Conservation (phyloP, 2,113 vertebrate genomes). For the Myotis brandtii region DNA sequence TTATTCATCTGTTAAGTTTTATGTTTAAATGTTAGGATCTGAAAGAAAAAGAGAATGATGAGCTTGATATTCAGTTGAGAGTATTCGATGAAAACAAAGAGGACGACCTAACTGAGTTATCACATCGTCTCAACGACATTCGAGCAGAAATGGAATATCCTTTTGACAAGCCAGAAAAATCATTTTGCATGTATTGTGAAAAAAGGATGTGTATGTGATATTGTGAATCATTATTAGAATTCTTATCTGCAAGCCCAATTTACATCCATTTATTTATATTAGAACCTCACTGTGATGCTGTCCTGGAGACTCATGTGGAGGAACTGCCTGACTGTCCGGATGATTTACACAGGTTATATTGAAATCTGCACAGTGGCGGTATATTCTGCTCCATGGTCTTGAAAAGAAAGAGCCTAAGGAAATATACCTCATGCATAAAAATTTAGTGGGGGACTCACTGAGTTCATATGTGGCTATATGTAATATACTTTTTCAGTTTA, state of each 20-base stretch:
- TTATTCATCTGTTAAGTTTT: slow-evolving; percentile 60
- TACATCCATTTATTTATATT: slow-evolving; percentile 42
- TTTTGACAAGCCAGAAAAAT: slow-evolving; percentile 84
- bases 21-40: slow-evolving; percentile 89
- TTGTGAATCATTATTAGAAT: slow-evolving; percentile 15
- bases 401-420: slow-evolving; percentile 13
- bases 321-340: not conserved
- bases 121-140: slow-evolving; percentile 97
- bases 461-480: not conserved
- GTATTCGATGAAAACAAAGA: slow-evolving; percentile 99
- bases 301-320: slow-evolving; percentile 21
- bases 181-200: slow-evolving; percentile 5
- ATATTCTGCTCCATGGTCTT: not conserved
- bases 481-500: slow-evolving; percentile 19
- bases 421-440: not conserved
- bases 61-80: slow-evolving; percentile 98
- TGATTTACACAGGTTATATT: not conserved
- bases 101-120: slow-evolving; percentile 96
- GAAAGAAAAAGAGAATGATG: slow-evolving; percentile 96
- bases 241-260: slow-evolving; percentile 22
- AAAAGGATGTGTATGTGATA: not conserved
- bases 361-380: not conserved
- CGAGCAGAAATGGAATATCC: slow-evolving; percentile 99
- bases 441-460: not conserved
- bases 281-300: not conserved